Evolutionary conservation across 1,140 invertebrate genomes (phyloP).

Genomic region (Ooceraea biroi): DNA sequence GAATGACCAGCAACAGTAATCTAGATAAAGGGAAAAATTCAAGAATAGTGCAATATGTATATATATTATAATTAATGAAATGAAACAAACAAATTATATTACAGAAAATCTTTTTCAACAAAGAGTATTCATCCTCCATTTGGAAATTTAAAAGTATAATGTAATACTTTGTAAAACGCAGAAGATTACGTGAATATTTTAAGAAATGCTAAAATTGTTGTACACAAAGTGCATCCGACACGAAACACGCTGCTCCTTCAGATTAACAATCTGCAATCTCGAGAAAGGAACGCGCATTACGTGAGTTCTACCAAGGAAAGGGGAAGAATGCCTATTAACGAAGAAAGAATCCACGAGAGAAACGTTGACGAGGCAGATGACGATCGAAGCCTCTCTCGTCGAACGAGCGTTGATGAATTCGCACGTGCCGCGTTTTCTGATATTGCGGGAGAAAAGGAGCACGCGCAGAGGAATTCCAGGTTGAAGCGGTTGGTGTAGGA

Average conservation of each 20-base stretch:
- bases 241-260: neutral
- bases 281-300: neutral
- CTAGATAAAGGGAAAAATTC: too few relatives aligned
- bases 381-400: constrained; percentile 32
- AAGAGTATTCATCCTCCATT: neutral
- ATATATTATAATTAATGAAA: too few relatives aligned
- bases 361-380: constrained; percentile 66
- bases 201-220: neutral
- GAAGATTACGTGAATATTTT: neutral
- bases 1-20: neutral
- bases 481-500: constrained; percentile 63
- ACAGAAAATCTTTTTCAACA: neutral
- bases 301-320: neutral
- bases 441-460: neutral
- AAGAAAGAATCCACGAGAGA: neutral
- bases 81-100: neutral
- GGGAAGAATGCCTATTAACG: constrained; percentile 32
- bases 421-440: constrained; percentile 48
- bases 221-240: neutral
- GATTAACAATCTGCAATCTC: constrained; percentile 18
- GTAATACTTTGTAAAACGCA: neutral
- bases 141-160: neutral
- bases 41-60: neutral
- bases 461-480: neutral
- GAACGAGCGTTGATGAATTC: constrained; percentile 52